Percentiles rank a stretch among this genome's conserved stretches.
These are phyloP conservation scores for Phoebastria nigripes DNA, from an alignment of 2,797 vertebrate genomes.

Conservation along the genomic window DNA sequence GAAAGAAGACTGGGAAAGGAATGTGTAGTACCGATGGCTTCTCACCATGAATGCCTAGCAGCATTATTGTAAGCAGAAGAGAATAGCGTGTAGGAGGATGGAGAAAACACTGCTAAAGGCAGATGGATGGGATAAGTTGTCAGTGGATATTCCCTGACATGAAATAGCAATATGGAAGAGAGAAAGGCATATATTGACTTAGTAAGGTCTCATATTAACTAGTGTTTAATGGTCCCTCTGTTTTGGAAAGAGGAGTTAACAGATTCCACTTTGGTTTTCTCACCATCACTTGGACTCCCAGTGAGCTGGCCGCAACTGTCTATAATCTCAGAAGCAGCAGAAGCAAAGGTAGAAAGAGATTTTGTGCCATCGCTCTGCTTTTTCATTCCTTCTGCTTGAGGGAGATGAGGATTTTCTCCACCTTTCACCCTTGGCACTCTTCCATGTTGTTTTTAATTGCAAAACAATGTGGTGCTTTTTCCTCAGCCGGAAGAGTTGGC, in stretches of 20 bases:
- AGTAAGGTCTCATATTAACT: not conserved
- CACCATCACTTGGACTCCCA: not conserved
- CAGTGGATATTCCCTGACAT: not conserved
- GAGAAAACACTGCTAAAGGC: not conserved
- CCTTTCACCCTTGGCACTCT: constrained; percentile 61
- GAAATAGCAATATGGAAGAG: not conserved
- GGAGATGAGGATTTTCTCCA: constrained; percentile 30
- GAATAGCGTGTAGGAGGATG: not conserved
- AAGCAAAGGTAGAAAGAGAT: not conserved
- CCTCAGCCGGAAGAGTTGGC: constrained; percentile 38
- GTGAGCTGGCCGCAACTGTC: not conserved
- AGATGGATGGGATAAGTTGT: not conserved
- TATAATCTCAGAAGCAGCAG: not conserved
- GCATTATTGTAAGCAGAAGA: not conserved
- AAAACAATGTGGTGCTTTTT: constrained; percentile 51
- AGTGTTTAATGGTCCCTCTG: not conserved
- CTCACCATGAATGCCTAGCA: not conserved
- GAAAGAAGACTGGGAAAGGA: not conserved
- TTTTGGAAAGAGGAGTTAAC: not conserved
- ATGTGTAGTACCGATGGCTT: rapidly evolving
- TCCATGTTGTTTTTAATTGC: constrained; percentile 64
- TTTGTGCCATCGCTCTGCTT: not conserved
- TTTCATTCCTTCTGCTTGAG: not conserved
- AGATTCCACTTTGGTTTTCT: not conserved
- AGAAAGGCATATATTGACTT: not conserved